Percentiles rank a stretch among this genome's conserved stretches.
These are phyloP conservation scores for Phyllostomus hastatus DNA, from an alignment of 2,113 vertebrate species.

Conservation along the genomic window DNA sequence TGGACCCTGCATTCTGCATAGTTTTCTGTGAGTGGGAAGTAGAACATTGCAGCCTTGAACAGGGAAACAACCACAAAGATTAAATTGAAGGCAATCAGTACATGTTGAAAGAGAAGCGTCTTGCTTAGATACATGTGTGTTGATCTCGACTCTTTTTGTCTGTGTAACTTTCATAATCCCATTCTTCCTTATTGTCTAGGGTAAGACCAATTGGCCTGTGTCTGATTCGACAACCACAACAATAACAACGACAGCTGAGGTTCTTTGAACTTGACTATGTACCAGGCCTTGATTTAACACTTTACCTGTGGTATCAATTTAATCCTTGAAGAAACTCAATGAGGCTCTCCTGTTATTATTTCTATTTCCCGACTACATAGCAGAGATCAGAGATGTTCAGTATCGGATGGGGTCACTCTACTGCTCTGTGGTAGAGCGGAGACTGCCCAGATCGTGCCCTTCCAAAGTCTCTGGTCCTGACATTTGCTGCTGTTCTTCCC, in stretches of 20 bases:
- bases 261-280: not conserved
- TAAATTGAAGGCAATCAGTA: not conserved
- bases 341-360: not conserved
- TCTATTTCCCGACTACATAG: not conserved
- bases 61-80: not conserved
- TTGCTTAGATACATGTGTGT: not conserved
- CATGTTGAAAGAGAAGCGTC: not conserved
- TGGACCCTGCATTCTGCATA: not conserved
- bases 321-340: not conserved
- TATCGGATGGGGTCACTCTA: not conserved
- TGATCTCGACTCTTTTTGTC: not conserved
- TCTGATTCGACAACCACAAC: not conserved
- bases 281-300: not conserved
- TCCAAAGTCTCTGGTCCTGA: not conserved
- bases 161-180: not conserved
- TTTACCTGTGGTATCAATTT: not conserved
- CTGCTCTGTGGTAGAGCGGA: not conserved
- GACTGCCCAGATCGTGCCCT: not conserved
- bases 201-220: not conserved
- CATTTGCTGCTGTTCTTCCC: not conserved
- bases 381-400: not conserved
- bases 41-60: not conserved
- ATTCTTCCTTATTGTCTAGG: not conserved
- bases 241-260: not conserved
- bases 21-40: not conserved